Conservation (phyloP, 2,797 vertebrate species). For the Staurois parvus region DNA sequence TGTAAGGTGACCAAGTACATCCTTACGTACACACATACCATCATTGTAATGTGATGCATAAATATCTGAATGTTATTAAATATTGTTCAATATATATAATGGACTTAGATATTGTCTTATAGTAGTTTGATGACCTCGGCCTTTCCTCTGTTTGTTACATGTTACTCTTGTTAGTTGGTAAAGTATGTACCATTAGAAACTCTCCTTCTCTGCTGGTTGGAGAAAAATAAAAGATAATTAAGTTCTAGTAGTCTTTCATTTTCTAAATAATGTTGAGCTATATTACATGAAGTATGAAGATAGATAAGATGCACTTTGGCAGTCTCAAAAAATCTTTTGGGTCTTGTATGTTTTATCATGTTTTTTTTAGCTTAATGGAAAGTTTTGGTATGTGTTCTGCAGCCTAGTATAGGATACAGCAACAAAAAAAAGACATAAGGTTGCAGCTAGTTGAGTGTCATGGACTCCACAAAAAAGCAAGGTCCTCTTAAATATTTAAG, state of each 20-base stretch:
- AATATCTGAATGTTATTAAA: not conserved
- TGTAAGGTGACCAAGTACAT: no score
- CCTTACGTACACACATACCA: not conserved
- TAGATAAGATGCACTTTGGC: not conserved
- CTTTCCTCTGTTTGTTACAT: not conserved
- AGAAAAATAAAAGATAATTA: not conserved
- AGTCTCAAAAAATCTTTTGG: not conserved
- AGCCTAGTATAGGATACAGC: not conserved
- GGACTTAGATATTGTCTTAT: not conserved
- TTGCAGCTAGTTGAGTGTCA: no score
- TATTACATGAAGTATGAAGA: not conserved
- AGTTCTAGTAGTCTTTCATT: not conserved
- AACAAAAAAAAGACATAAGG: no score
- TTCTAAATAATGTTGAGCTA: not conserved
- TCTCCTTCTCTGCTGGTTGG: constrained; percentile 19
- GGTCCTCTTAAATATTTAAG: no score
- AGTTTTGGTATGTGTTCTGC: not conserved
- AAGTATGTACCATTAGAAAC: not conserved
- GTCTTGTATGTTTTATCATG: not conserved
- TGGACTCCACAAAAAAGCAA: no score
- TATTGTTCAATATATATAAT: not conserved
- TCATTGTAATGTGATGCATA: not conserved
- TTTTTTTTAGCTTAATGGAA: not conserved
- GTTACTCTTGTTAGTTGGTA: not conserved
- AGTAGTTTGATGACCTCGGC: not conserved